Evolutionary conservation across 2,797 vertebrate species (phyloP), one percentile per base, ranked within the genome.

Genomic region (Malurus splendens): DNA sequence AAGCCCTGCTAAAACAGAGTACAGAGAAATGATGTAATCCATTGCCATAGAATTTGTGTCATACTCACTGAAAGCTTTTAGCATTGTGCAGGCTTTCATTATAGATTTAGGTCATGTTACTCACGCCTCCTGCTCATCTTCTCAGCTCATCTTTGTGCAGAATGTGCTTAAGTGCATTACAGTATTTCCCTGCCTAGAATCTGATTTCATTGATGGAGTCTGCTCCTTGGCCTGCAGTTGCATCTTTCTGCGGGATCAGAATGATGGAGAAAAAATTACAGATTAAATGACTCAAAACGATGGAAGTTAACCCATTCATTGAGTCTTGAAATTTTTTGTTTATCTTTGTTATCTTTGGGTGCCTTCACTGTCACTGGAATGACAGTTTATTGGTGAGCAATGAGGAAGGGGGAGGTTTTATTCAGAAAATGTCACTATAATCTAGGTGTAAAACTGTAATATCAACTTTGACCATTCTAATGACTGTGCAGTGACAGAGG

Each of bases 101-200:
- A 88, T 17, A 88, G 45, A 92, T 88, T 92, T 91, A 86, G 61
- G 75, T 91, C 83, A 71, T 33, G 18, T 61, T 94, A 76, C 71
- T 94, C 38, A 76, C 0, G 3, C 45, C 32, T 76, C 23, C 36
- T 67, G 41, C 52, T 79, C 77, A 47, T 76, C 38, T 80, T 42
- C 36, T 55, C 71, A 71, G 59, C n/a, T 90, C n/a, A 14, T 56
- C 41, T 83, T 66, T 76, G 62, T 72, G 52, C 60, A 70, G 73
- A 89, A 82, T 66, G 56, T 19, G 18, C 19, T 94, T 67, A 84
- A 93, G 54, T 88, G 68, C 50, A 60, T 82, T 66, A 74, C 22
- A 67, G 30, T 64, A 48, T 66, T 90, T 67, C 8, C 60, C 45
- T 52, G 12, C 18, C 30, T 73, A 57, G 60, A 90, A 86, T 91